Evolutionary conservation across 2,113 vertebrate species (phyloP).

Genomic region (Sarotherodon lohbergeri): DNA sequence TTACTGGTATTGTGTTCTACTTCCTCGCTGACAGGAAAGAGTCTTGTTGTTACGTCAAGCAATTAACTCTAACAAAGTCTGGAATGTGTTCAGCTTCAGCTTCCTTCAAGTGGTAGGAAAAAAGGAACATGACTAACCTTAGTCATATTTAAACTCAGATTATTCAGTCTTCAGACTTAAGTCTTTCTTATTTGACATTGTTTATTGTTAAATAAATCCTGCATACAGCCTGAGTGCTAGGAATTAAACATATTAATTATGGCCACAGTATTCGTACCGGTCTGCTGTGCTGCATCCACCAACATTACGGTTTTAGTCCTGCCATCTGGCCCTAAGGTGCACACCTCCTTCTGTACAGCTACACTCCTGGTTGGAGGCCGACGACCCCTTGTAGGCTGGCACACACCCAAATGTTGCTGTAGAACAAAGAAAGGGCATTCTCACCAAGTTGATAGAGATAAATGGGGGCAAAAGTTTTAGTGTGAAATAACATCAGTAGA

Average conservation of each 20-base stretch:
- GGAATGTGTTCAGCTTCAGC: not conserved
- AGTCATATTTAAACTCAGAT: not conserved
- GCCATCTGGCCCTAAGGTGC: constrained; percentile 83
- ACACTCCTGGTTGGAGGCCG: constrained; percentile 87
- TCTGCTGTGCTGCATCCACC: constrained; percentile 96
- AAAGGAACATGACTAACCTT: not conserved
- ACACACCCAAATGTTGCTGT: constrained; percentile 63
- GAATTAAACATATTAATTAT: not conserved
- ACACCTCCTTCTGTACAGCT: constrained; percentile 94
- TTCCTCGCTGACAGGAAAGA: not conserved
- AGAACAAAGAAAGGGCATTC: constrained; percentile 29
- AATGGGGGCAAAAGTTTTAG: not conserved
- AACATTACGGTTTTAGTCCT: constrained; percentile 88
- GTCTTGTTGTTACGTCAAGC: not conserved
- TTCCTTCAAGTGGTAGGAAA: not conserved
- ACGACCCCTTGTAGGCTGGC: constrained; percentile 80
- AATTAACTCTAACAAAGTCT: not conserved
- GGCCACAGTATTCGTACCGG: constrained; percentile 69
- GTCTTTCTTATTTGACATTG: not conserved
- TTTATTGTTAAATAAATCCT: not conserved
- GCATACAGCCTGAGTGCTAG: not conserved
- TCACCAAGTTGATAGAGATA: not conserved
- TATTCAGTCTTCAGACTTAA: not conserved
- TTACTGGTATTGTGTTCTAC: not conserved
- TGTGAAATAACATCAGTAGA: not conserved